These are phyloP conservation scores for Podabrus alpinus DNA, from an alignment of 2,888 invertebrate species.

Conservation along the genomic window DNA sequence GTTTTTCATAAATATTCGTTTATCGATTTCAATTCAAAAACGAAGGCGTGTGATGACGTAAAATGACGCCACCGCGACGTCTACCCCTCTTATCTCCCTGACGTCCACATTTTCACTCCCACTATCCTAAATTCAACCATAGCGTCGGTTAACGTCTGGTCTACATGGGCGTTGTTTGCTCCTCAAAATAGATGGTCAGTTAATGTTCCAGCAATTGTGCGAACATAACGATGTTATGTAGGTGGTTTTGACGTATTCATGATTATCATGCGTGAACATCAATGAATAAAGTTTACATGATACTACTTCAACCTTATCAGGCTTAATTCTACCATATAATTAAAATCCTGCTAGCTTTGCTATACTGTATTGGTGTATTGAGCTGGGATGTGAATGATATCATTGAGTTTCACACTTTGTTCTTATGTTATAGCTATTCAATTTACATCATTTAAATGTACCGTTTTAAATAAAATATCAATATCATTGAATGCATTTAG, in stretches of 20 bases:
- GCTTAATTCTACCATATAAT: not conserved
- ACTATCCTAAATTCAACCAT: not conserved
- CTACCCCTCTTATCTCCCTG: constrained; percentile 8
- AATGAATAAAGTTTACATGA: not conserved
- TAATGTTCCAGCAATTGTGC: not conserved
- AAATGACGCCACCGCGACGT: constrained; percentile 36
- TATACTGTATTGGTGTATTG: not conserved
- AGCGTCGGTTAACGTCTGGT: not conserved
- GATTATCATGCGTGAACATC: not conserved
- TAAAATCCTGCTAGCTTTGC: not conserved
- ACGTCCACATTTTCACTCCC: not conserved
- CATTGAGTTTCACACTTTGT: not conserved
- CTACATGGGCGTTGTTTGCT: not conserved
- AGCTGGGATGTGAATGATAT: not conserved
- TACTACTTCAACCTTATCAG: not conserved
- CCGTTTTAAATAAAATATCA: too few species aligned
- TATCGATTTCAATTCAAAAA: constrained; percentile 11
- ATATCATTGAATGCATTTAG: not conserved
- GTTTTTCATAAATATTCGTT: not conserved
- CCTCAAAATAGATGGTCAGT: not conserved
- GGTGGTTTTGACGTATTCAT: not conserved
- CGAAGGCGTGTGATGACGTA: constrained; percentile 37
- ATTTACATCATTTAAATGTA: too few species aligned
- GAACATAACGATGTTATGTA: not conserved
- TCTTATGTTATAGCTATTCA: too few species aligned